phyloP scores from a whole-genome alignment of 1,140 invertebrate genomes.

The Gonioctena quinquepunctata region DNA sequence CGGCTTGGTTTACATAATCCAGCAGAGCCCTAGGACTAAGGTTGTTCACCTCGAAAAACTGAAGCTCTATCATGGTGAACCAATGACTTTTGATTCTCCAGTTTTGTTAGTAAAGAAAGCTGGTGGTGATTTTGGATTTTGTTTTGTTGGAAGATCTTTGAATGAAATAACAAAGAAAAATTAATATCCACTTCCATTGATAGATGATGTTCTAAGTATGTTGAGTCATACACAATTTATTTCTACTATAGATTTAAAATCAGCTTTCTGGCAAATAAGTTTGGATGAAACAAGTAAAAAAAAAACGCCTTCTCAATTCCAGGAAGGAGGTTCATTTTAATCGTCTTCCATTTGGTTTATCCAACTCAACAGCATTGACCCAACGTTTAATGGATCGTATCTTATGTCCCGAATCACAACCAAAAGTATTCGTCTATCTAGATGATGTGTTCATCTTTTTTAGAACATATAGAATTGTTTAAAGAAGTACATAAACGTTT shows the following conservation, averaged over 20 bases:
- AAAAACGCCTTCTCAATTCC: background rate
- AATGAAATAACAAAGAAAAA: background rate
- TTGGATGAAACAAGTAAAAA: background rate
- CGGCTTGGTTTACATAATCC: too few species aligned
- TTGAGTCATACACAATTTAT: background rate
- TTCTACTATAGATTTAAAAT: background rate
- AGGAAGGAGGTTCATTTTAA: background rate
- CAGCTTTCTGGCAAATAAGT: background rate
- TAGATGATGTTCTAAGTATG: background rate
- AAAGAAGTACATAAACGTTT: background rate
- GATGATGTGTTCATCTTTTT: background rate
- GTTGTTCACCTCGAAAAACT: too few species aligned
- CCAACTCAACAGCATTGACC: background rate
- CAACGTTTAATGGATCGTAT: background rate
- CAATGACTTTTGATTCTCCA: too few species aligned
- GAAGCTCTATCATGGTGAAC: too few species aligned
- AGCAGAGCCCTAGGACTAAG: too few species aligned
- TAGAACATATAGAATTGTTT: background rate
- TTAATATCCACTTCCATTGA: background rate
- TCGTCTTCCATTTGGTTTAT: background rate
- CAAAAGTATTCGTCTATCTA: background rate
- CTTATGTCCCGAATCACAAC: background rate
- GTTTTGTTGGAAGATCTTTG: background rate
- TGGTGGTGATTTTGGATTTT: background rate
- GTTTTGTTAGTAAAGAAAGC: background rate